Base-by-base conservation (phyloP, 2,797 vertebrate species). In the Epinephelus coioides region DNA sequence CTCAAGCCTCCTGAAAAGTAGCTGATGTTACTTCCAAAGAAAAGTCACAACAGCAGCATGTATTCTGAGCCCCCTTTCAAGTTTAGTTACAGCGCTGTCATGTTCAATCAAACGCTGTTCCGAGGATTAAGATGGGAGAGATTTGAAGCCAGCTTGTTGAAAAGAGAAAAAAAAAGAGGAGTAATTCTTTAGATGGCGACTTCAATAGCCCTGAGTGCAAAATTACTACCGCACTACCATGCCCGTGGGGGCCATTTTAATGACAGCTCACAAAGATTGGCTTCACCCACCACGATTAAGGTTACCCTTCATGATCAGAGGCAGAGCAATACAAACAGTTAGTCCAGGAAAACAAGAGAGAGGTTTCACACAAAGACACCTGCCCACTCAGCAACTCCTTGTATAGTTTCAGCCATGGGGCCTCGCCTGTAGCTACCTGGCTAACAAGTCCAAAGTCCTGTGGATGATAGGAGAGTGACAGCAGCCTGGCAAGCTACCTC, bases 191-290 rank as follows among this genome's bases (percentile, higher is more conserved):
- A 92, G 91, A 94, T 90, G 89, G 93, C 74, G 88, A 91, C 92
- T 94, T 91, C 87, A 92, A 93, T 93, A 89, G 94, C 94, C 94
- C 89, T 86, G 90, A 93, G 94, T 94, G 84, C 84, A 90, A 89
- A 90, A 89, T 91, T 91, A 91, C 88, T 76, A 85, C 59, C 47
- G 69, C 83, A 83, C 88, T 60, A 74, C 86, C 74, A 81, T 89
- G 92, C 86, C 95, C 85, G 73, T 64, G 76, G 92, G 95, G 92
- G 87, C 74, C 85, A 54, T 95, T 96, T 95, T 96, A 95, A 96
- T 95, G 95, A 94, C 94, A 95, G 94, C 94, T 92, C 89, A 79
- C 80, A 88, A 83, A 92, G 89, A 92, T 89, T 88, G 94, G 89
- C 91, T 91, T 93, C 90, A 92, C 86, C 93, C 89, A 83, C 83